These are phyloP conservation scores for Ammodytes marinus DNA, from an alignment of 2,113 vertebrate species.

Conservation along the genomic window DNA sequence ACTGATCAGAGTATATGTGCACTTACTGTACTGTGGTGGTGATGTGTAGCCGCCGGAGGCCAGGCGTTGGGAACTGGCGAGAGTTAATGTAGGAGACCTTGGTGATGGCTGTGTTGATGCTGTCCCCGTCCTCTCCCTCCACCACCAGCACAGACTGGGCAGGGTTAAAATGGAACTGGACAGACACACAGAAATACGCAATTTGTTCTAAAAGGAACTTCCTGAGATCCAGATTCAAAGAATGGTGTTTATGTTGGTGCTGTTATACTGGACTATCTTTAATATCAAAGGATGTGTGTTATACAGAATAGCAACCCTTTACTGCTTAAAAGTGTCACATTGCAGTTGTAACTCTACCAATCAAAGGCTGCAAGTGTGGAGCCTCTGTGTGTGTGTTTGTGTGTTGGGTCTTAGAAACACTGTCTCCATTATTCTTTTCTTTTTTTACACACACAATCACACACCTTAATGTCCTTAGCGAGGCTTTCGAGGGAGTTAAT, in stretches of 20 bases:
- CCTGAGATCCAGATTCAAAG: background rate
- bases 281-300: background rate
- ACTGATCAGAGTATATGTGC: background rate
- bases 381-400: conserved; percentile 17
- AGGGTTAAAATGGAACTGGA: conserved; percentile 97
- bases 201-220: background rate
- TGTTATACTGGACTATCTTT: background rate
- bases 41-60: conserved; percentile 89
- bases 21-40: conserved; percentile 93
- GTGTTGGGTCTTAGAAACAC: background rate
- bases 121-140: conserved; percentile 95
- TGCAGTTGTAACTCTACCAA: background rate
- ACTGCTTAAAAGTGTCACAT: background rate
- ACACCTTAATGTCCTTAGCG: conserved; percentile 95
- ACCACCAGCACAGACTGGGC: conserved; percentile 96
- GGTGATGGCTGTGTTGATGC: conserved; percentile 92
- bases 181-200: conserved; percentile 27
- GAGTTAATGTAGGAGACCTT: conserved; percentile 99
- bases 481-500: conserved; percentile 96
- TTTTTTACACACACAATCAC: background rate
- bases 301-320: background rate
- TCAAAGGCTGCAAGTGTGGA: background rate
- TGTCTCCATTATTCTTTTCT: conserved; percentile 7
- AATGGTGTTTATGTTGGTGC: background rate
- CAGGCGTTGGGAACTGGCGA: conserved; percentile 94